These are phyloP conservation scores for Terrapene triunguis DNA, from an alignment of 2,113 vertebrate genomes.

Conservation along the genomic window DNA sequence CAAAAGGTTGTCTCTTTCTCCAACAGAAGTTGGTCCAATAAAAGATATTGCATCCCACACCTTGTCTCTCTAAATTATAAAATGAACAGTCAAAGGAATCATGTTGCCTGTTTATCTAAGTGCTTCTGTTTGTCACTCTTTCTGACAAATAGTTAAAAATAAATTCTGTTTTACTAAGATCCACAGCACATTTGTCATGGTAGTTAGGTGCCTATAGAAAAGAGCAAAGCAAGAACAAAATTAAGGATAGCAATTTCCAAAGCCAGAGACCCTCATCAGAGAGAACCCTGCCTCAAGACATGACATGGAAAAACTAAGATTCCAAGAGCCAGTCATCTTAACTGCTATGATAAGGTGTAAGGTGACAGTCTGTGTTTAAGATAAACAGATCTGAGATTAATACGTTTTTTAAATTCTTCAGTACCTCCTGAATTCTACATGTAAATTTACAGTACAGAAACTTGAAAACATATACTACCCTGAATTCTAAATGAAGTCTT, in stretches of 20 bases:
- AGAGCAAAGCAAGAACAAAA: background rate
- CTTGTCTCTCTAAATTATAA: background rate
- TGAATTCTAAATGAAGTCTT: background rate
- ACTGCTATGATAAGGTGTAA: background rate
- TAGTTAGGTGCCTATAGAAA: background rate
- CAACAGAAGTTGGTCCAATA: too few relatives aligned
- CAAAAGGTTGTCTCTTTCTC: too few relatives aligned
- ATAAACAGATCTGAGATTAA: background rate
- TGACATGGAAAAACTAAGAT: background rate
- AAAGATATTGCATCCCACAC: background rate
- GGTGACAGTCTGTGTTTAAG: background rate
- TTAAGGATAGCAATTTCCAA: background rate
- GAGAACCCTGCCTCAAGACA: background rate
- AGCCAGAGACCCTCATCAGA: background rate
- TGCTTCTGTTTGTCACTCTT: background rate
- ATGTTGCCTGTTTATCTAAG: background rate
- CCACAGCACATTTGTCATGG: background rate
- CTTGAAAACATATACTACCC: background rate
- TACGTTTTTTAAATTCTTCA: background rate
- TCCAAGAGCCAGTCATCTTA: background rate
- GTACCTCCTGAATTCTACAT: background rate
- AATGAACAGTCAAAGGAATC: background rate
- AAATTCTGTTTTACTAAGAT: background rate
- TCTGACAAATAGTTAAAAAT: background rate
- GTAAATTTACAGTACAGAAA: background rate